A percentile compares a stretch with the other conserved stretches of the same genome.
These are phyloP conservation scores for Umimayanthus chanpuru DNA, from an alignment of 92 coral and sea anemone genomes.

Conservation along the genomic window DNA sequence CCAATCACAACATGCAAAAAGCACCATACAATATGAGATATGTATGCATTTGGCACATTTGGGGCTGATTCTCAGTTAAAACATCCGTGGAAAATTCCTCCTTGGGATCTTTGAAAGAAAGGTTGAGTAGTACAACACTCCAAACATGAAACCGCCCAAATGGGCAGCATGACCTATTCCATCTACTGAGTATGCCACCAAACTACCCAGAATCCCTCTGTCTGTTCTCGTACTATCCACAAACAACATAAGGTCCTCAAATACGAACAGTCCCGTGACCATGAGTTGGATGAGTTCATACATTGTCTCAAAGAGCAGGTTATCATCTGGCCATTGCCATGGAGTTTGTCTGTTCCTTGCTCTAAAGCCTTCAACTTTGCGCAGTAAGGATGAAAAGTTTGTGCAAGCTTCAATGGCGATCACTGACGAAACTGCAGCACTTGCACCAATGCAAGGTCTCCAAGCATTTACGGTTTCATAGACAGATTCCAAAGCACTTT, in stretches of 20 bases:
- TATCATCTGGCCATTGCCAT: conserved; percentile 43
- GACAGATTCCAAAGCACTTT: conserved; percentile 52
- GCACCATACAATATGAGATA: no score
- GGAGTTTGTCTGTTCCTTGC: conserved; percentile 38
- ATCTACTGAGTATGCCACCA: conserved; percentile 76
- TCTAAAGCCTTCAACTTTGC: conserved; percentile 54
- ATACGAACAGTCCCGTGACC: conserved; percentile 56
- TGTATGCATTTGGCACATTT: neutral
- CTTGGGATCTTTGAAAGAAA: conserved; percentile 43
- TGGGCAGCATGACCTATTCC: conserved; percentile 94
- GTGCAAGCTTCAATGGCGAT: conserved; percentile 86
- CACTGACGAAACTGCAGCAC: conserved; percentile 83
- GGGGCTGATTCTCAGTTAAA: neutral
- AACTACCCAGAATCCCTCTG: conserved; percentile 64
- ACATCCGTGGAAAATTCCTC: conserved; percentile 30
- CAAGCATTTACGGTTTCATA: conserved; percentile 69
- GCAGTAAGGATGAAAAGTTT: conserved; percentile 57
- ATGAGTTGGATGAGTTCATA: conserved; percentile 67
- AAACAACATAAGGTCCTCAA: conserved; percentile 60
- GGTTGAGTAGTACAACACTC: conserved; percentile 65
- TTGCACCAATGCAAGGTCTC: conserved; percentile 86
- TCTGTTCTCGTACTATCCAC: conserved; percentile 55
- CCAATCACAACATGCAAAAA: no score
- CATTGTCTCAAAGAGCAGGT: conserved; percentile 49
- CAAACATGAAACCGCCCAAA: conserved; percentile 90